These are phyloP conservation scores for Arctopsyche grandis DNA, from an alignment of 1,140 invertebrate species.

Conservation along the genomic window DNA sequence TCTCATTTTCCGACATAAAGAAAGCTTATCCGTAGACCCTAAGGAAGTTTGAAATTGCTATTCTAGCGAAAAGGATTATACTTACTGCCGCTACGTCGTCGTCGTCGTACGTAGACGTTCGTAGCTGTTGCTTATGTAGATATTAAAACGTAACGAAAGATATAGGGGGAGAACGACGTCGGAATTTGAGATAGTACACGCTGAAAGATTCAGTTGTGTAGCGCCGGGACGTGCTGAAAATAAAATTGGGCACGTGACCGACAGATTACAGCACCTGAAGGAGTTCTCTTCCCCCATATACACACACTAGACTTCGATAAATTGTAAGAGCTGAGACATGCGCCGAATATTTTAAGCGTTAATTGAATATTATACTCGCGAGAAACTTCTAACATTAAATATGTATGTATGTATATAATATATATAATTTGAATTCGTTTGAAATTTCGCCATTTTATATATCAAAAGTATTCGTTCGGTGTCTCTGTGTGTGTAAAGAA, in stretches of 20 bases:
- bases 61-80: conserved; percentile 70
- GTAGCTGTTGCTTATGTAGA: conserved; percentile 53
- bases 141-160: conserved; percentile 55
- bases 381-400: neutral
- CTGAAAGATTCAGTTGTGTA: conserved; percentile 52
- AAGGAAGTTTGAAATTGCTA: conserved; percentile 70
- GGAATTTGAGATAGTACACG: conserved; percentile 55
- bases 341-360: conserved; percentile 1
- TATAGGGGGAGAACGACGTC: conserved; percentile 46
- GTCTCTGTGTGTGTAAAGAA: neutral
- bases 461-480: neutral
- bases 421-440: neutral
- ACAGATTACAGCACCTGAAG: conserved; percentile 40
- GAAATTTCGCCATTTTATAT: neutral
- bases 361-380: conserved; percentile 5
- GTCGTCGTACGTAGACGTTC: conserved; percentile 57
- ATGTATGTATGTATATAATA: neutral
- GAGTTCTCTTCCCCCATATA: neutral
- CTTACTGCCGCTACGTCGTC: conserved; percentile 63
- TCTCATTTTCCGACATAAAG: conserved; percentile 62
- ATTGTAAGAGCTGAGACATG: neutral
- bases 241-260: conserved; percentile 50
- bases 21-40: conserved; percentile 69
- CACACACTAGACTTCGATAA: neutral
- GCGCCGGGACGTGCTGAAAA: conserved; percentile 48